Percentiles rank a stretch among this genome's conserved stretches.
phyloP scores from a whole-genome alignment of 2,797 vertebrate species.

The Hoplostethus mediterraneus region DNA sequence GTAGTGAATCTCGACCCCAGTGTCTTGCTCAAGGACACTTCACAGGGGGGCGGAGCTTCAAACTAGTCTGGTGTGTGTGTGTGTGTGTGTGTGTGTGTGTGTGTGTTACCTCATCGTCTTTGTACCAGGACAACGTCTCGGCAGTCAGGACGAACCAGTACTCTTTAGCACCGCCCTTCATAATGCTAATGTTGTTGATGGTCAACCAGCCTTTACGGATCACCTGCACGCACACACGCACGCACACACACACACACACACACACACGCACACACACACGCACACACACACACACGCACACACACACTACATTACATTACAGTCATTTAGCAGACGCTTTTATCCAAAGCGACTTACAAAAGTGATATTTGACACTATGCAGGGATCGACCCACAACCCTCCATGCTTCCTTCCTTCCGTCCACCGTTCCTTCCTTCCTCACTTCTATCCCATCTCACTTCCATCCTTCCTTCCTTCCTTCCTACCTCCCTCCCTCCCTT shows the following conservation, averaged over 20 bases:
- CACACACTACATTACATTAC: slow-evolving; percentile 4
- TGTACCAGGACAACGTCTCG: slow-evolving; percentile 96
- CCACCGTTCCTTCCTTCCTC: too few relatives aligned
- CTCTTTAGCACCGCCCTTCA: slow-evolving; percentile 96
- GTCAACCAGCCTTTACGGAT: slow-evolving; percentile 97
- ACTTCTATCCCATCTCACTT: too few relatives aligned
- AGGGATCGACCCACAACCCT: too few relatives aligned
- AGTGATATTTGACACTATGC: too few relatives aligned
- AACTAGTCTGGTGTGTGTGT: not conserved
- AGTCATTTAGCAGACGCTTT: too few relatives aligned
- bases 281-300: slow-evolving; percentile 19
- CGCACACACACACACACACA: slow-evolving; percentile 18
- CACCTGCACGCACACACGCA: slow-evolving; percentile 80
- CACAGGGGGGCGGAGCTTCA: too few relatives aligned
- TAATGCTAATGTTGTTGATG: slow-evolving; percentile 96
- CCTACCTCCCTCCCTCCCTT: too few relatives aligned
- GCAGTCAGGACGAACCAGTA: slow-evolving; percentile 97
- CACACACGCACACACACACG: slow-evolving; percentile 29
- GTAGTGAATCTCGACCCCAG: too few relatives aligned
- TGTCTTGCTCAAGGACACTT: too few relatives aligned
- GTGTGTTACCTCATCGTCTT: slow-evolving; percentile 92
- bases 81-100: slow-evolving; percentile 44
- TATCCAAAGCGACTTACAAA: too few relatives aligned
- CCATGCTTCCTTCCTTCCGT: too few relatives aligned
- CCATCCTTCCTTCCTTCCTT: too few relatives aligned